These are phyloP conservation scores for Premnoplex brunnescens DNA, from an alignment of 2,797 vertebrate species.

Conservation along the genomic window DNA sequence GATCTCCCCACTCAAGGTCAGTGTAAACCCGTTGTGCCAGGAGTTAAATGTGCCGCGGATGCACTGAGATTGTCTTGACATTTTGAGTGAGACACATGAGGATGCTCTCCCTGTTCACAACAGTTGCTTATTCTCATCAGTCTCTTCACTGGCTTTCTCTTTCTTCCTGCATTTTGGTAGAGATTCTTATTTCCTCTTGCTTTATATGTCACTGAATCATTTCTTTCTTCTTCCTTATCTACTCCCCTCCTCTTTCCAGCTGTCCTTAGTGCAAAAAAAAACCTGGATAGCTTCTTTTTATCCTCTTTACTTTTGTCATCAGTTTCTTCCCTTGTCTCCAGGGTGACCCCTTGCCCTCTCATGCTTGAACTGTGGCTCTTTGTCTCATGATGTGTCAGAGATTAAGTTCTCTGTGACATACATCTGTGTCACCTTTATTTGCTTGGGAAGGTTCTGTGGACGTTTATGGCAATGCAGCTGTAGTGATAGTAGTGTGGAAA, in stretches of 20 bases:
- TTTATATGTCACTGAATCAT: background rate
- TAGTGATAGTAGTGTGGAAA: background rate
- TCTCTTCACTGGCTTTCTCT: background rate
- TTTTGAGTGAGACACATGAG: background rate
- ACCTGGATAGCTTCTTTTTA: background rate
- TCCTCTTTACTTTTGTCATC: background rate
- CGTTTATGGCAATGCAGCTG: background rate
- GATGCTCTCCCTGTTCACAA: background rate
- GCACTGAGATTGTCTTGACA: background rate
- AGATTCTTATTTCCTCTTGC: background rate
- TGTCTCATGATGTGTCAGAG: conserved; percentile 13
- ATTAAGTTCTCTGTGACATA: conserved; percentile 71
- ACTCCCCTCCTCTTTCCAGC: background rate
- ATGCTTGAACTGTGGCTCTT: background rate
- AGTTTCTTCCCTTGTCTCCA: background rate
- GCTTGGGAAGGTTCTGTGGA: background rate
- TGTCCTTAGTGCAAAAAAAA: background rate
- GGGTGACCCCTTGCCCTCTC: background rate
- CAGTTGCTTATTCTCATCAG: background rate
- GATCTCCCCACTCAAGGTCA: background rate
- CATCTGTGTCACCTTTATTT: conserved; percentile 29
- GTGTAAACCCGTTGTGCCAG: background rate
- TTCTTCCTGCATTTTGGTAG: background rate
- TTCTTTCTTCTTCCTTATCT: background rate
- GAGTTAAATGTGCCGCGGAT: background rate